Conservation (phyloP, 53 echinoderm and acorn worm genomes). For the Hippasteria phrygiana region DNA sequence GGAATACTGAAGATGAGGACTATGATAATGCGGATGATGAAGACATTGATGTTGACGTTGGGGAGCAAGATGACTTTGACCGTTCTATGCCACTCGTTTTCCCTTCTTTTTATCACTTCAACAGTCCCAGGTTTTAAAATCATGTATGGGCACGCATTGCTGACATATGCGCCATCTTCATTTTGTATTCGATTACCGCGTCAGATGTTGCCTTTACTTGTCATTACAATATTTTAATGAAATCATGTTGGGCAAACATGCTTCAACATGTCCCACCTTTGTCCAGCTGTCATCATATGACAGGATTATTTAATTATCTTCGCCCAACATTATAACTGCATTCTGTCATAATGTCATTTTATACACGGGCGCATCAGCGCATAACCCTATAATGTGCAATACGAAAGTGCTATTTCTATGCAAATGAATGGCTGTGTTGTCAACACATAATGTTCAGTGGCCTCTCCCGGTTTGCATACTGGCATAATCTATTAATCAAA, state of each 20-base stretch:
- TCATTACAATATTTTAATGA: not conserved
- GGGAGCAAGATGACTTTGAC: no score
- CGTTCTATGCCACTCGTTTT: no score
- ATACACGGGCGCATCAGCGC: not conserved
- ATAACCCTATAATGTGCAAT: not conserved
- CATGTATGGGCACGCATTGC: no score
- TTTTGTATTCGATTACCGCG: slow-evolving; percentile 16
- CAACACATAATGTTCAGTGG: not conserved
- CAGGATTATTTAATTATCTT: no score
- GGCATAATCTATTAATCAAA: slow-evolving; percentile 31
- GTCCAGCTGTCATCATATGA: no score
- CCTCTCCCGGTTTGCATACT: slow-evolving; percentile 21
- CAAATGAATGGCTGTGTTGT: not conserved
- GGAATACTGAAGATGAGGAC: no score
- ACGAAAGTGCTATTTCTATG: slow-evolving; percentile 25
- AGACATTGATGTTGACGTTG: no score
- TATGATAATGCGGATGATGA: no score
- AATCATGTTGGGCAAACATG: slow-evolving; percentile 28
- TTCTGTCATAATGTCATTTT: not conserved
- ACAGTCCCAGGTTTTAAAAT: no score
- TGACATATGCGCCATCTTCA: not conserved
- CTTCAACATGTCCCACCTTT: slow-evolving; percentile 36
- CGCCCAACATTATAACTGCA: not conserved
- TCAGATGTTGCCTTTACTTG: not conserved
- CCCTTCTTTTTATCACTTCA: no score